Percentiles rank a stretch among this genome's conserved stretches.
These are phyloP conservation scores for Rhamphomyia laevipes DNA, from an alignment of 2,888 invertebrate genomes.

Conservation along the genomic window DNA sequence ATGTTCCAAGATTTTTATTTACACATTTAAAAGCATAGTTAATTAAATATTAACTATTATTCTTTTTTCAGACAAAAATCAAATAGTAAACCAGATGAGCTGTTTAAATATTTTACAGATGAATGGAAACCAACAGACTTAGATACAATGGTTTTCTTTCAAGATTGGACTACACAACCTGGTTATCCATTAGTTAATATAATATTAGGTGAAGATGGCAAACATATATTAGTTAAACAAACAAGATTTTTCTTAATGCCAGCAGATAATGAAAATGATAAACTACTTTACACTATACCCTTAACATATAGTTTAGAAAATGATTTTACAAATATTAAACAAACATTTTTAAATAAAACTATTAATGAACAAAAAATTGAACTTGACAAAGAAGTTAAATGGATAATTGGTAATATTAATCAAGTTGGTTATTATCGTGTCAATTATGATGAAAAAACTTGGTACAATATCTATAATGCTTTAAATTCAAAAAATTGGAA, in stretches of 20 bases:
- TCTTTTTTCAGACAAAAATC: conserved; percentile 18
- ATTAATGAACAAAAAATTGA: not conserved
- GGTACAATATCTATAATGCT: conserved; percentile 30
- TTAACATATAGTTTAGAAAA: conserved; percentile 22
- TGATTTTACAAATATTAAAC: conserved; percentile 22
- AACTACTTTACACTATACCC: conserved; percentile 25
- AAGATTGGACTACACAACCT: conserved; percentile 52
- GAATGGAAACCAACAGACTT: conserved; percentile 27
- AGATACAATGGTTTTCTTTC: conserved; percentile 27
- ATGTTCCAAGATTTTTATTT: not conserved
- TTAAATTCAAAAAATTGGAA: conserved; percentile 17
- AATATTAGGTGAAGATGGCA: conserved; percentile 7
- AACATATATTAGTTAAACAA: conserved; percentile 18
- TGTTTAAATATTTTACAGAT: conserved; percentile 40
- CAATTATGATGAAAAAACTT: conserved; percentile 52
- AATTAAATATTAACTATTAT: not conserved
- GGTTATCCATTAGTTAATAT: conserved; percentile 55
- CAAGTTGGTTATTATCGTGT: conserved; percentile 45
- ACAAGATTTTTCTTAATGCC: conserved; percentile 21
- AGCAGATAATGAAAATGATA: conserved; percentile 18
- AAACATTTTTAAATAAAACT: conserved; percentile 19
- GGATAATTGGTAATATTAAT: conserved; percentile 29
- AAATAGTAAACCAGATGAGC: conserved; percentile 39
- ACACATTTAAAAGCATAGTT: not conserved
- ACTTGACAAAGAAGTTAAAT: conserved; percentile 17